These are phyloP conservation scores for Pilophorus perplexus DNA, from an alignment of 2,888 invertebrate species.

Conservation along the genomic window DNA sequence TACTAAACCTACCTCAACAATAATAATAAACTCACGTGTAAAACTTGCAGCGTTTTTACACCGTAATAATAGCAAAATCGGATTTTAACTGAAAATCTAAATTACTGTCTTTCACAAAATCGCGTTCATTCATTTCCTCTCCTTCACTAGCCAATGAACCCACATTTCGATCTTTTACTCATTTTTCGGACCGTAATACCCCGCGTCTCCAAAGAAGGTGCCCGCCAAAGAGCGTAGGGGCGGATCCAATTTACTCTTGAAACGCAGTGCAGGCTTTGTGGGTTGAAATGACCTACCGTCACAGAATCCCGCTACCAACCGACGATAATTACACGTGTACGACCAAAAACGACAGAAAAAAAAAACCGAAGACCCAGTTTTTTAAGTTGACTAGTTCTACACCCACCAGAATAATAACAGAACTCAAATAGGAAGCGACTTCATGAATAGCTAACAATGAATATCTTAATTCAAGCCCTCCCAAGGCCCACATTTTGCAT, in stretches of 20 bases:
- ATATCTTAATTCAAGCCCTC: constrained; percentile 20
- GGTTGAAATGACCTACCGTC: constrained; percentile 10
- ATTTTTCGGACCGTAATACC: too few species aligned
- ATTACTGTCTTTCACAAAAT: too few species aligned
- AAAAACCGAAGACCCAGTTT: constrained; percentile 1
- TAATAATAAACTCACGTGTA: too few species aligned
- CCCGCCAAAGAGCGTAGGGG: too few species aligned
- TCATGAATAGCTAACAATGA: constrained; percentile 35
- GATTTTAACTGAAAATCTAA: too few species aligned
- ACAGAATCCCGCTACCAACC: not conserved
- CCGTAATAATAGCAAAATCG: too few species aligned
- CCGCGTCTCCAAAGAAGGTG: too few species aligned
- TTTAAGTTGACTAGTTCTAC: not conserved
- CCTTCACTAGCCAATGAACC: not conserved
- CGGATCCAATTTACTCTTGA: not conserved
- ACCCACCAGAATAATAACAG: constrained; percentile 31
- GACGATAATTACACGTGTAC: constrained; percentile 13
- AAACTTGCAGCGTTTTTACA: too few species aligned
- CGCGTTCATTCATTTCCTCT: not conserved
- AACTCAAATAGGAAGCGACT: constrained; percentile 16
- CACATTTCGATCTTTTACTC: constrained; percentile 3
- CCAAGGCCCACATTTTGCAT: constrained; percentile 15
- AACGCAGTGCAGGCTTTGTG: not conserved
- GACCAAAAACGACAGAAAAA: not conserved
- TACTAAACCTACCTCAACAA: too few species aligned